Base-by-base conservation (phyloP, 2,888 invertebrate species). In the Melitaea athalia region DNA sequence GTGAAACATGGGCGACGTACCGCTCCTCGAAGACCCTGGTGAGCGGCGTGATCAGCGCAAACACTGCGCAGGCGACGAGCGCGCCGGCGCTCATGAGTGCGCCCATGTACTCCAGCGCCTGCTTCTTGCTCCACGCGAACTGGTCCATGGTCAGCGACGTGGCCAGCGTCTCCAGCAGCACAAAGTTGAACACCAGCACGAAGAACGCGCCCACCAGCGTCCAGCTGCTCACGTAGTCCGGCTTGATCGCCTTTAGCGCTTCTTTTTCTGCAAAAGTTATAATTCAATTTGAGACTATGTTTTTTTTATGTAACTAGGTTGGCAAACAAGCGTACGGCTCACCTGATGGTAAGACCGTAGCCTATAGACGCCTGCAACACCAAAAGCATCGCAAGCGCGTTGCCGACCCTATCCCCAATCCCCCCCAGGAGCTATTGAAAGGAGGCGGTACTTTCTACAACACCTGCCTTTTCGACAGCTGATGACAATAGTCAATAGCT, bases 121-220 rank as follows among this genome's bases (percentile, higher is more conserved):
- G 94, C 62, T 92, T 87, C 88, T 97, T 95, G 69, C 94, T 94
- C 97, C 97, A 97, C 43, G 95, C 97, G 87, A 97, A 97, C 90
- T 97, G 97, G 84, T 98, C 97, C 96, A 97, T 97, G 43, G 96
- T 97, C 64, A 98, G 92, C 4, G 97, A 95, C 11, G 97, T 97
- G 31, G 96, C 97, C 74, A 97, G 93, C 60, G 97, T 97, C 93
- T 98, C 98, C 77, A 97, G 91, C 71, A 98, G 93, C 78, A 98
- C 97, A 87, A 97, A 97, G 91, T 97, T 97, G 85, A 97, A 97
- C 65, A 97, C 96, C 75, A 97, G 93, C 74, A 97, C 95, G 85
- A 97, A 97, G 86, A 97, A 97, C 14, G 97, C 96, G 57, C 94
- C 92, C 75, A 97, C 95, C 73, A 97, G 88, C 24, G 96, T 95